Percentiles rank a stretch among this genome's conserved stretches.
Conservation (phyloP, 2,113 vertebrate species). For the Hoplias malabaricus region DNA sequence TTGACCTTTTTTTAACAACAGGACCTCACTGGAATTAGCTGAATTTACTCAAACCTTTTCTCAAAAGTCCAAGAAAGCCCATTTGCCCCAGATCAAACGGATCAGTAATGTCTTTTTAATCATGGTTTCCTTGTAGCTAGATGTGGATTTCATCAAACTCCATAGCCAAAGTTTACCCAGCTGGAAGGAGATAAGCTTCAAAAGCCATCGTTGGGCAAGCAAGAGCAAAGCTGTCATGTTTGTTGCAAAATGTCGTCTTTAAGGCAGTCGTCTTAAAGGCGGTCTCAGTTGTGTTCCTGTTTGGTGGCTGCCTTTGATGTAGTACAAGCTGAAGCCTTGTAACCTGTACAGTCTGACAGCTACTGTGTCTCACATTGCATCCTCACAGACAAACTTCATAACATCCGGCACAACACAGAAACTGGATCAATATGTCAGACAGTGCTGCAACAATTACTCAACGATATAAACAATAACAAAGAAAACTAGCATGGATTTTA, state of each 20-base stretch:
- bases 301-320: slow-evolving; percentile 14
- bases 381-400: neutral
- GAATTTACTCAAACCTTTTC: no score
- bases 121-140: no score
- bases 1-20: no score
- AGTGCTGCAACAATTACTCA: no score
- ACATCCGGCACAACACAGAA: neutral
- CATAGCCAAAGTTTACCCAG: neutral
- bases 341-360: neutral
- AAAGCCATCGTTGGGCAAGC: neutral
- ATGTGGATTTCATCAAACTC: no score
- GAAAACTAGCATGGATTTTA: no score
- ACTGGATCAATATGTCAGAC: neutral
- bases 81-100: no score
- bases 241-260: neutral
- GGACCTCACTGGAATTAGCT: no score
- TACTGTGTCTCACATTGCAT: neutral
- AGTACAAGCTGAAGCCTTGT: slow-evolving; percentile 2
- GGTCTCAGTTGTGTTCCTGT: neutral
- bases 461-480: no score
- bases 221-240: neutral
- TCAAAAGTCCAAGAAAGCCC: no score
- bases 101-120: no score
- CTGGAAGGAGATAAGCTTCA: neutral
- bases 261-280: neutral